Percentiles rank a stretch among this genome's conserved stretches.
phyloP scores from a whole-genome alignment of 2,888 invertebrate species.

The Byasa hedistus region DNA sequence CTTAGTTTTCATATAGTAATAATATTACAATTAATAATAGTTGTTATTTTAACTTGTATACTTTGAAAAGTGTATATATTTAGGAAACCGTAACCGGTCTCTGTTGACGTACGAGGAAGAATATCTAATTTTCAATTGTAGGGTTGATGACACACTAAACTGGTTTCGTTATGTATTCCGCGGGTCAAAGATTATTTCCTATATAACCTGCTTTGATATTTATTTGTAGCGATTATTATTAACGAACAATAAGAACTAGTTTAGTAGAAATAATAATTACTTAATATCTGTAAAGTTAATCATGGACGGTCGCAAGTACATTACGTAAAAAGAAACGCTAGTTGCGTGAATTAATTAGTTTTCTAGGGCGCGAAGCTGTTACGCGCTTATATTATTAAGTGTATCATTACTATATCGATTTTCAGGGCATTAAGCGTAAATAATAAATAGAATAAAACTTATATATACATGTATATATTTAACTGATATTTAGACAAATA shows the following conservation, averaged over 20 bases:
- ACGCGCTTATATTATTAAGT: conserved; percentile 18
- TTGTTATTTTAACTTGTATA: no score
- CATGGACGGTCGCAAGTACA: background rate
- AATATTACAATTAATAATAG: no score
- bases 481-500: no score
- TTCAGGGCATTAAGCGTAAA: background rate
- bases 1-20: no score
- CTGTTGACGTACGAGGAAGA: no score
- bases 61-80: no score
- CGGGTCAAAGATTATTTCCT: background rate
- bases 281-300: conserved; percentile 11
- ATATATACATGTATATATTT: background rate
- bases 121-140: background rate
- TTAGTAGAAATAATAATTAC: background rate
- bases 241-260: background rate
- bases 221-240: background rate
- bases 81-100: no score
- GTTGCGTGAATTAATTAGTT: conserved; percentile 28
- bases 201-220: background rate
- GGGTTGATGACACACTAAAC: background rate
- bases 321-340: conserved; percentile 24
- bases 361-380: conserved; percentile 27
- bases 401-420: conserved; percentile 2
- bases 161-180: background rate
- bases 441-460: background rate